phyloP scores from a whole-genome alignment of 2,888 invertebrate species.

The Eubasilissa splendida region DNA sequence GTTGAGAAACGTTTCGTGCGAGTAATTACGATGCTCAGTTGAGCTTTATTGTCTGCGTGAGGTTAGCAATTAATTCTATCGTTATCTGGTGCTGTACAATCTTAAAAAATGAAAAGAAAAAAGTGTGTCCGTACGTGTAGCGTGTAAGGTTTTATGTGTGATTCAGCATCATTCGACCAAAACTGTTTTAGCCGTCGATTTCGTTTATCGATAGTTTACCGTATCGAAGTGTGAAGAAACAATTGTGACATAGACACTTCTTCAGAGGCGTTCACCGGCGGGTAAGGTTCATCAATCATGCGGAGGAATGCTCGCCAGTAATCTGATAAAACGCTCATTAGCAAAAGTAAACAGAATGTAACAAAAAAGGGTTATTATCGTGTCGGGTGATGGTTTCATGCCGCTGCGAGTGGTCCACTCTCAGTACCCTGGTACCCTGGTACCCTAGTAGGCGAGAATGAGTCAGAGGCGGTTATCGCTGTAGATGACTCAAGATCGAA shows the following conservation, averaged over 20 bases:
- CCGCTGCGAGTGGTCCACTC: too few species aligned
- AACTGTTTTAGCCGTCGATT: background rate
- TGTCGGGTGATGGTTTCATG: background rate
- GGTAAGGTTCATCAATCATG: slow-evolving; percentile 8
- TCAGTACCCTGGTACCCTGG: too few species aligned
- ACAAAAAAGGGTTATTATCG: slow-evolving; percentile 10
- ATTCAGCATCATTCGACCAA: too few species aligned
- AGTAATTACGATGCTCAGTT: too few species aligned
- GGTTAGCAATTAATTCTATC: too few species aligned
- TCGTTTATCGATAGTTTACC: background rate
- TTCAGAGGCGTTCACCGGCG: background rate
- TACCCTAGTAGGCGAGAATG: background rate
- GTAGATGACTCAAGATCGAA: background rate
- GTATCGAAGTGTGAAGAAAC: background rate
- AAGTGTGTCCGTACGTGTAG: too few species aligned
- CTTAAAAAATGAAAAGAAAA: too few species aligned
- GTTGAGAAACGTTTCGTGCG: too few species aligned
- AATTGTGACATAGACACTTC: background rate
- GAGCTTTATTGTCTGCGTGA: too few species aligned
- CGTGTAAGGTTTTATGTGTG: too few species aligned
- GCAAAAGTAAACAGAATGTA: slow-evolving; percentile 35
- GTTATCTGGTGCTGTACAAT: too few species aligned
- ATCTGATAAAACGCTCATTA: slow-evolving; percentile 31
- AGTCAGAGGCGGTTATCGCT: background rate
- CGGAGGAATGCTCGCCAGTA: background rate